Evolutionary conservation across 2,113 vertebrate genomes (phyloP).

Genomic region (Oreocharis arfaki): DNA sequence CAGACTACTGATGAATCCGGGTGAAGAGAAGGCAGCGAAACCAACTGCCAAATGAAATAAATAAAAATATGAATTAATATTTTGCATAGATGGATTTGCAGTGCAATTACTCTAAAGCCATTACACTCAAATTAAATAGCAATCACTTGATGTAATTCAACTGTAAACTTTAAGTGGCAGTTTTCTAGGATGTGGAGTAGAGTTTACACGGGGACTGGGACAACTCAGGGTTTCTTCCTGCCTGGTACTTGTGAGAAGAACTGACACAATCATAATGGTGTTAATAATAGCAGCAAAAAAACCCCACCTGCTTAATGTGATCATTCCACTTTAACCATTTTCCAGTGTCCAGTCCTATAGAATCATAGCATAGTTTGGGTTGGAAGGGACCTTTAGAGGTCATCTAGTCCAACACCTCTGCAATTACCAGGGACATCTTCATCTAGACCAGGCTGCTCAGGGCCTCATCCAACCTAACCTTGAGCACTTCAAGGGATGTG

Average conservation of each 20-base stretch:
- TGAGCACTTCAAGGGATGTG: rapidly evolving
- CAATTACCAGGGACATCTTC: neutral
- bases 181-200: neutral
- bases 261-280: neutral
- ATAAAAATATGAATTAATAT: conserved; percentile 35
- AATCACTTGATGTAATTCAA: neutral
- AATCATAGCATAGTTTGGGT: neutral
- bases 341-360: neutral
- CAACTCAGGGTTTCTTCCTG: neutral
- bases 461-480: neutral
- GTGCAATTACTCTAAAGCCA: neutral
- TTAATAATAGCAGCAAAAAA: neutral
- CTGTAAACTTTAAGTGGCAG: neutral
- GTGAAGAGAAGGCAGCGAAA: neutral
- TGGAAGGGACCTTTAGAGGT: neutral
- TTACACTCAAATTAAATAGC: neutral
- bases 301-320: rapidly evolving
- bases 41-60: conserved; percentile 41
- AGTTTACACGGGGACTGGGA: neutral
- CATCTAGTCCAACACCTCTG: neutral
- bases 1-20: conserved; percentile 54
- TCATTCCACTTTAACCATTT: neutral
- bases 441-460: neutral
- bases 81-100: conserved; percentile 6
- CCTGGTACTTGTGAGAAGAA: neutral